Evolutionary conservation across 2,113 vertebrate genomes (phyloP).

Genomic region (Cervus canadensis): DNA sequence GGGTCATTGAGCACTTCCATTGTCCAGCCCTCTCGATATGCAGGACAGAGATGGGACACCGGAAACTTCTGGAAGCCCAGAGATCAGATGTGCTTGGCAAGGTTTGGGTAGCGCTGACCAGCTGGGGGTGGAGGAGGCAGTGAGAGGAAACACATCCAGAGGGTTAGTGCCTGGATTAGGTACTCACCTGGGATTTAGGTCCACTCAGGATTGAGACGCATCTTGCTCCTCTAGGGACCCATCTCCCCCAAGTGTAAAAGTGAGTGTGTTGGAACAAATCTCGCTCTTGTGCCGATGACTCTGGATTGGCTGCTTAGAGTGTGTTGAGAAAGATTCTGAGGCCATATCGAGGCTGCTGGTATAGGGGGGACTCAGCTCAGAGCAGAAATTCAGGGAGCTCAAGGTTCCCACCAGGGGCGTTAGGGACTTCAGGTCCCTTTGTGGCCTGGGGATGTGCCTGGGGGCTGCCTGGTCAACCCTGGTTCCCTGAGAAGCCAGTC

Average conservation of each 20-base stretch:
- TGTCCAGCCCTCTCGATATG: fast-evolving
- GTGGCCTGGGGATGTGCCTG: not conserved
- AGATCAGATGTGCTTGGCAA: not conserved
- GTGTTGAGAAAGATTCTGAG: not conserved
- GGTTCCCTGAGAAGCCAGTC: not conserved
- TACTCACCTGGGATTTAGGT: not conserved
- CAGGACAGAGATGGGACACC: not conserved
- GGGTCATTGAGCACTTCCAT: not conserved
- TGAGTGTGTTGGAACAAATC: fast-evolving
- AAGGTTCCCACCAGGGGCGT: fast-evolving
- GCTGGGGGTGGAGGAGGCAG: not conserved
- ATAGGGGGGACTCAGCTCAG: not conserved
- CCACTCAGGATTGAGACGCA: not conserved
- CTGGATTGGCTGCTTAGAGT: not conserved
- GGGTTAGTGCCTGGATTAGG: not conserved
- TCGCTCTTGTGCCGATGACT: not conserved
- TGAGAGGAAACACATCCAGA: not conserved
- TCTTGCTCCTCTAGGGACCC: too few species aligned
- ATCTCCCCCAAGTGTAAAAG: not conserved
- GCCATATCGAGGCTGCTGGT: fast-evolving
- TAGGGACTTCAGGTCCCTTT: fast-evolving
- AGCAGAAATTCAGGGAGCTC: not conserved
- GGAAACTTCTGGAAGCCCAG: not conserved
- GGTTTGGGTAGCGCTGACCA: not conserved
- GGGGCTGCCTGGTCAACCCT: not conserved